Evolutionary conservation across 2,797 vertebrate genomes (phyloP).

Genomic region (Toxotes lorentzi): DNA sequence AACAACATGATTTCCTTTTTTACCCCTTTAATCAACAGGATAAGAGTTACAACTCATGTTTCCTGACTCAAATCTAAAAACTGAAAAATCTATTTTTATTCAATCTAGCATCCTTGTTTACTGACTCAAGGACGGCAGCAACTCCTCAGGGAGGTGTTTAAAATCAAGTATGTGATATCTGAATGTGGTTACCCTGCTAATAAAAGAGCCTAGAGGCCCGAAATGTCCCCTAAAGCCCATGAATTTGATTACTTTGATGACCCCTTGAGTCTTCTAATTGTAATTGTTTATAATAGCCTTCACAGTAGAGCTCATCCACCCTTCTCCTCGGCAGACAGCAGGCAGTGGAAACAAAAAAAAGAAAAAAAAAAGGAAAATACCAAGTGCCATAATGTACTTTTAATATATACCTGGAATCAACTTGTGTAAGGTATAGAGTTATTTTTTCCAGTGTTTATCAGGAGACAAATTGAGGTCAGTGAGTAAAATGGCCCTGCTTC

Average conservation of each 20-base stretch:
- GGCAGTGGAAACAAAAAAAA: neutral
- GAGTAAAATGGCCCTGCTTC: neutral
- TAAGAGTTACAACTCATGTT: neutral
- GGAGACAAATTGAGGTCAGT: conserved; percentile 35
- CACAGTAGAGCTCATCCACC: neutral
- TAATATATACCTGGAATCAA: neutral
- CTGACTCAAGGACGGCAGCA: conserved; percentile 32
- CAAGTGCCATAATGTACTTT: neutral
- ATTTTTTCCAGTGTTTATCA: neutral
- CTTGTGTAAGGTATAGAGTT: neutral
- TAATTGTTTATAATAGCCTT: conserved; percentile 19
- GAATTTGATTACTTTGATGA: conserved; percentile 43
- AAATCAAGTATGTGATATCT: conserved; percentile 22
- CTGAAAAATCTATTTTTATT: conserved; percentile 36
- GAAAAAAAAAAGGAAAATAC: neutral
- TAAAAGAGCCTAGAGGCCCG: conserved; percentile 23
- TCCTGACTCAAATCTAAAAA: conserved; percentile 39
- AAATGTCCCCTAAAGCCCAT: conserved; percentile 21
- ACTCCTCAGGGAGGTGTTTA: conserved; percentile 35
- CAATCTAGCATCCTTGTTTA: conserved; percentile 50
- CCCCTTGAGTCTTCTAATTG: conserved; percentile 26
- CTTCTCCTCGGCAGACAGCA: neutral
- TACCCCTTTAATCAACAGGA: neutral
- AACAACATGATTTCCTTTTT: neutral
- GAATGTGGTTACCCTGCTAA: conserved; percentile 28